Percentiles rank a stretch among this genome's conserved stretches.
Evolutionary conservation across 1,140 invertebrate species (phyloP).

Genomic region (Cotesia glomerata): DNA sequence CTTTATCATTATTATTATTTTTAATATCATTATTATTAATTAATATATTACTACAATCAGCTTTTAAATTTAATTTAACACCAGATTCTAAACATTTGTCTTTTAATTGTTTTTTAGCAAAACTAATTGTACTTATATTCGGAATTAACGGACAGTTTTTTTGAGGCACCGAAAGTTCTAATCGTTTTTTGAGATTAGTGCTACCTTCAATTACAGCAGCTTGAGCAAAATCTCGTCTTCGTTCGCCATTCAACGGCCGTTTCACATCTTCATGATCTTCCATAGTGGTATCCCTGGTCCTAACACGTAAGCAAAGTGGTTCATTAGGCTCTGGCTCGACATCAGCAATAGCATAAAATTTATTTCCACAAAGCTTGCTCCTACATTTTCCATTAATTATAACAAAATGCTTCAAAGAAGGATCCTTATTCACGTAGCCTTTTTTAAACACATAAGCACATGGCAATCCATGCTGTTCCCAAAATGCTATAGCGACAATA

Average conservation of each 20-base stretch:
- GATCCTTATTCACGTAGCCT: neutral
- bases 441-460: constrained; percentile 18
- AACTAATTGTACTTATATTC: too few species aligned
- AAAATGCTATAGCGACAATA: constrained; percentile 10
- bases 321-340: neutral
- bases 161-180: too few species aligned
- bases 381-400: constrained; percentile 19
- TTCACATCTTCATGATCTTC: constrained; percentile 1
- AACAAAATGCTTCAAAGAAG: neutral
- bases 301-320: neutral
- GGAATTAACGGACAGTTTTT: too few species aligned
- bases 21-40: too few species aligned
- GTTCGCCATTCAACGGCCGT: constrained; percentile 15
- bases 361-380: constrained; percentile 22
- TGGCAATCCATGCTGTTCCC: neutral
- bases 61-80: too few species aligned
- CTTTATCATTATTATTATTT: too few species aligned
- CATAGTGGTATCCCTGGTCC: constrained; percentile 16
- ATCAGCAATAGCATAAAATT: constrained; percentile 4
- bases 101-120: too few species aligned
- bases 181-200: constrained; percentile 1
- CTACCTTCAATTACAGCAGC: constrained; percentile 3
- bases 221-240: neutral
- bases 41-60: too few species aligned
- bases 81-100: too few species aligned